phyloP scores from a whole-genome alignment of 2,888 invertebrate species.

The Phortica magna region DNA sequence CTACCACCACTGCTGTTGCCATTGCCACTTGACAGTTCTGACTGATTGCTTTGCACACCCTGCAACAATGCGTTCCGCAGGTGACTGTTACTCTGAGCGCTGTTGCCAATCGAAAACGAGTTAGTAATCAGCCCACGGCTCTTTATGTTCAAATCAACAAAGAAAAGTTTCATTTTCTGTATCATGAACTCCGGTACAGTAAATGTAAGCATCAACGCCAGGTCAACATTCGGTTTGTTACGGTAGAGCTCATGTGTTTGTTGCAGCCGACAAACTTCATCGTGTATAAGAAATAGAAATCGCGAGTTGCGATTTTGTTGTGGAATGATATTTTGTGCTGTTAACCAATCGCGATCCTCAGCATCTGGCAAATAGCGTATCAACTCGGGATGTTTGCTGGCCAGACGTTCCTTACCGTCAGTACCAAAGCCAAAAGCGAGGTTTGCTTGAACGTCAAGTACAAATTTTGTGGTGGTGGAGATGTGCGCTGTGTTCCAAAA shows the following conservation, averaged over 20 bases:
- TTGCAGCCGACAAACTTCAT: conserved; percentile 81
- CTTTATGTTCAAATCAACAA: conserved; percentile 77
- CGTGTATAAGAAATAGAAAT: conserved; percentile 81
- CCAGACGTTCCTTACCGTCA: conserved; percentile 80
- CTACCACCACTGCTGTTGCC: neutral
- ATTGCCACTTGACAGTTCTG: conserved; percentile 28
- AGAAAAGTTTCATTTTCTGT: conserved; percentile 80
- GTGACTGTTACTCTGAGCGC: conserved; percentile 66
- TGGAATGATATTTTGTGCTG: conserved; percentile 81
- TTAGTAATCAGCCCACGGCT: conserved; percentile 77
- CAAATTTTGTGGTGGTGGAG: conserved; percentile 80
- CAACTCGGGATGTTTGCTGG: conserved; percentile 83
- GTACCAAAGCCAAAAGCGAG: conserved; percentile 76
- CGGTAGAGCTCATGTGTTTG: conserved; percentile 80
- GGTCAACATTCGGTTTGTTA: conserved; percentile 75
- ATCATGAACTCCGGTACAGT: conserved; percentile 82
- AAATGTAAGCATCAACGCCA: conserved; percentile 78
- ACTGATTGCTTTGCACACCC: conserved; percentile 58
- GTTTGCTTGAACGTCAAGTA: conserved; percentile 80
- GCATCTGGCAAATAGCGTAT: conserved; percentile 83
- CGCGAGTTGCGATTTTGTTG: conserved; percentile 82
- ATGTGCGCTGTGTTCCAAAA: conserved; percentile 82
- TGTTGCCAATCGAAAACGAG: conserved; percentile 67
- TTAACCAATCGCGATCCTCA: conserved; percentile 83
- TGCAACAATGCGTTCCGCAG: conserved; percentile 75